Base-by-base conservation (phyloP, 53 echinoderm and acorn worm species). In the Mesocentrotus franciscanus region DNA sequence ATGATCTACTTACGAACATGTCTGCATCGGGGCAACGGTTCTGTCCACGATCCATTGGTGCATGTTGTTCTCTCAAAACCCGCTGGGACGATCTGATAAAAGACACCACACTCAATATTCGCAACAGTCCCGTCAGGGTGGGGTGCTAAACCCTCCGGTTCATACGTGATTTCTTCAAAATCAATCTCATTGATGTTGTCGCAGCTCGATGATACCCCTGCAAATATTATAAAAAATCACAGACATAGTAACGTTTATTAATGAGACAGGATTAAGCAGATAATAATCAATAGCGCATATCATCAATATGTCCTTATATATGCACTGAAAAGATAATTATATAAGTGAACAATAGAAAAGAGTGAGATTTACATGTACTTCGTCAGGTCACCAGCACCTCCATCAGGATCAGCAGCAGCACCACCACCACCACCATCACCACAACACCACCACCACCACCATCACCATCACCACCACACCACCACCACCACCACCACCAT, bases 91-190 rank as follows among this genome's bases (percentile, higher is more conserved):
- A 87, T 29, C 58, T 87, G 87, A 58, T 87, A 87, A 20, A 57
- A 87, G n/a, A 87, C n/a, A 11, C 87, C 13, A 18, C 87, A 87
- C 27, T n/a, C 56, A 12, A 87, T 15, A 2, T 0, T 58, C 10
- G 87, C 87, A n/a, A 11, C 15, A 13, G n/a, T 87, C n/a, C 87
- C 87, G 26, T 57, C 87, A 39, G 87, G 87, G 27, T 87, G 87
- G 87, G 87, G 29, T 58, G 87, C 87, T 58, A 34, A 87, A n/a
- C 87, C 58, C 42, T 39, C 84, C 16, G 84, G 49, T n/a, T 56
- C 26, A 27, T 87, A 87, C 10, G 57, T 87, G 87, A 87, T 87
- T 57, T 58, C 87, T 29, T 27, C 87, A 87, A 87, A 87, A 16
- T 87, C 87, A 56, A 87, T 58, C 87, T 4, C 10, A 57, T 4